A percentile compares a stretch with the other conserved stretches of the same genome.
Conservation (phyloP, 2,888 invertebrate species). For the Meganola albula region DNA sequence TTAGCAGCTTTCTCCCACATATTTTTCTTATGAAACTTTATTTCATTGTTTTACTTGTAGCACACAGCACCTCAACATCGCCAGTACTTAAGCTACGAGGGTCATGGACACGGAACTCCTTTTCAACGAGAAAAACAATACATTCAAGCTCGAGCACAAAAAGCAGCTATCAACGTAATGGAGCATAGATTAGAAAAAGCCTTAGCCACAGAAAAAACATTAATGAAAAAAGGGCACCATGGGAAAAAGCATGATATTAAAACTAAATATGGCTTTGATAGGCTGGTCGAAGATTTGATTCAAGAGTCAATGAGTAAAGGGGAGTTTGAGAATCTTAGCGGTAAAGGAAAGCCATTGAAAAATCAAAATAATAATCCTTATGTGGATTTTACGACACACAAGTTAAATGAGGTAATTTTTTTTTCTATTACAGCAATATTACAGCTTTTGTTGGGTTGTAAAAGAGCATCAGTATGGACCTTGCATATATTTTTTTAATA, state of each 20-base stretch:
- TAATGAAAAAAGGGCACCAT: slow-evolving; percentile 81
- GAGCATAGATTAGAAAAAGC: slow-evolving; percentile 81
- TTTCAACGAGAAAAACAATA: slow-evolving; percentile 88
- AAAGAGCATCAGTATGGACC: too few species aligned
- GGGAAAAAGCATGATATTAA: slow-evolving; percentile 83
- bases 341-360: slow-evolving; percentile 88
- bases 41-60: slow-evolving; percentile 55
- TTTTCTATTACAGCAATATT: too few species aligned
- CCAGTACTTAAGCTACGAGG: slow-evolving; percentile 88
- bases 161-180: slow-evolving; percentile 81
- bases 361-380: slow-evolving; percentile 86
- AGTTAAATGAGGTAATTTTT: slow-evolving; percentile 86
- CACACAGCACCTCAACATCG: slow-evolving; percentile 94
- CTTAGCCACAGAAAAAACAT: slow-evolving; percentile 77
- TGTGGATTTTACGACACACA: slow-evolving; percentile 92
- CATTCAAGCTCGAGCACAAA: slow-evolving; percentile 80
- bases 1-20: too few species aligned
- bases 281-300: slow-evolving; percentile 93
- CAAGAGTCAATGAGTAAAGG: slow-evolving; percentile 94
- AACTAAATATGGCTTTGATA: slow-evolving; percentile 90
- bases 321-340: slow-evolving; percentile 90
- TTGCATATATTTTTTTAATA: too few species aligned
- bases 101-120: slow-evolving; percentile 87
- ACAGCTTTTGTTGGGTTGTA: too few species aligned
- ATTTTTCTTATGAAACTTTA: too few species aligned